A percentile compares a stretch with the other conserved stretches of the same genome.
Conservation (phyloP, 2,888 invertebrate species). For the Pegoplata infirma region DNA sequence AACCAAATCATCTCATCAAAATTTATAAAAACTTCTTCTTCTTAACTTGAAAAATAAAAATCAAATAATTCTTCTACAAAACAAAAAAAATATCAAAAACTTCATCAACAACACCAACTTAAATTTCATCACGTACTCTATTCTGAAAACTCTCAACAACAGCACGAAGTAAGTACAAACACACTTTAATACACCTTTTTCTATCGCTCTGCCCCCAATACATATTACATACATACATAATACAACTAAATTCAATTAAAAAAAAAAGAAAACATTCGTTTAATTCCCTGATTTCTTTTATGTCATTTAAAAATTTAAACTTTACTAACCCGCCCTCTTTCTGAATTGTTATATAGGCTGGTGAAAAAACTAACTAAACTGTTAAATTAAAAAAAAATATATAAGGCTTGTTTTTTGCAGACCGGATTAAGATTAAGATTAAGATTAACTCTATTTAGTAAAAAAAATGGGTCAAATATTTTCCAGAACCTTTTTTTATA, state of each 20-base stretch:
- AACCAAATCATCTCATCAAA: slow-evolving; percentile 37
- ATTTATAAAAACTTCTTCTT: too few relatives aligned
- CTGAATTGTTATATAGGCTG: not conserved
- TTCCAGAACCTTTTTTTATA: too few relatives aligned
- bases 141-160: slow-evolving; percentile 70
- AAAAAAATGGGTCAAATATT: too few relatives aligned
- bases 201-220: not conserved
- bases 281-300: slow-evolving; percentile 7
- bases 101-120: slow-evolving; percentile 65
- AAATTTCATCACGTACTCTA: slow-evolving; percentile 71
- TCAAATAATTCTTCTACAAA: slow-evolving; percentile 44
- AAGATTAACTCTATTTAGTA: too few relatives aligned
- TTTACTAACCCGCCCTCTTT: slow-evolving; percentile 29
- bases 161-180: slow-evolving; percentile 78
- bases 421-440: too few relatives aligned
- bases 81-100: slow-evolving; percentile 24
- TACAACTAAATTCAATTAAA: not conserved
- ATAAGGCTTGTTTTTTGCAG: too few relatives aligned
- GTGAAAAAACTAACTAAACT: not conserved
- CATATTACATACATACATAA: not conserved
- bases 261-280: not conserved
- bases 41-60: slow-evolving; percentile 26
- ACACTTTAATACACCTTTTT: slow-evolving; percentile 56
- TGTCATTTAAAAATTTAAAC: slow-evolving; percentile 2
- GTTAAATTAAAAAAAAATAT: not conserved